Evolutionary conservation across 2,797 vertebrate genomes (phyloP), one percentile per base, ranked within the genome.

Genomic region (Sylvia borin): DNA sequence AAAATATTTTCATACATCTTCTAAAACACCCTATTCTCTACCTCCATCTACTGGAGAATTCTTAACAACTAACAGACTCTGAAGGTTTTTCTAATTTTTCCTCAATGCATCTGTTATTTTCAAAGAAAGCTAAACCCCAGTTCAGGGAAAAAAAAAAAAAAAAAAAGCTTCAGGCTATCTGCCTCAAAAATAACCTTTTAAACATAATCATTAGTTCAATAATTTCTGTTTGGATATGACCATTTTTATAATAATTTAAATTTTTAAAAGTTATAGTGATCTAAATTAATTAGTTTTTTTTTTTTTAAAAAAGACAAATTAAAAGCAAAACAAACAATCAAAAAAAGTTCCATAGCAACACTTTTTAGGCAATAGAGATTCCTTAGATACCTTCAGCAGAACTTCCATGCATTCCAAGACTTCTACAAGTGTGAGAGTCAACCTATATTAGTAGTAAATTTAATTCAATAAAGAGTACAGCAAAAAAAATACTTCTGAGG

Each of bases 21-120:
- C 38, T 72, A 55, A 58, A 55, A 95, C 11, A 0, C 26, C 40
- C n/a, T 90, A 51, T 95, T 95, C 93, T 95, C 76, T 95, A 45
- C 42, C 93, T 90, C 95, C 95, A 92, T 54, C 92, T 97, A 62
- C 88, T 96, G 95, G 93, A 83, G 54, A 47, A 75, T 66, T 60
- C 31, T 86, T 71, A 43, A 36, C 57, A 89, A 42, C 15, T 40
- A 31, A 31, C 9, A 75, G 17, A 42, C 10, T 40, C 43, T 62
- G 19, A 29, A 84, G 3, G 2, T 57, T 92, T 72, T 72, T 61
- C 54, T 62, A 81, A 18, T 19, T 71, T n/a, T 90, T 72, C 10
- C 8, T 76, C 22, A 54, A 31, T 36, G 5, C 20, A 67, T 64
- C 7, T 57, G 12, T 45, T 64, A 50, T 71, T 90, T 90, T 88